phyloP scores from a whole-genome alignment of 1,140 invertebrate genomes.

The Brachionus plicatilis region DNA sequence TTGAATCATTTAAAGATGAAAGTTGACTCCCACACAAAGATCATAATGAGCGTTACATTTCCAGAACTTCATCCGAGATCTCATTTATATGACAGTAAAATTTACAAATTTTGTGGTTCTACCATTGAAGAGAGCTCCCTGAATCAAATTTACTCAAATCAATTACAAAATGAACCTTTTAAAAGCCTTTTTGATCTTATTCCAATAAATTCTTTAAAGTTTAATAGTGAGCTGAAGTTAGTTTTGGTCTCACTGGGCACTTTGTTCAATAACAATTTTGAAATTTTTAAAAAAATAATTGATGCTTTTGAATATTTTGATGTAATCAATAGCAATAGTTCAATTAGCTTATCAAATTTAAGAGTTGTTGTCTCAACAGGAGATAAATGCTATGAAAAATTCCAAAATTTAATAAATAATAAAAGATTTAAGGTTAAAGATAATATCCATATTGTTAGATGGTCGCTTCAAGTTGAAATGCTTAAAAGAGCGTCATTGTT shows the following conservation, averaged over 20 bases:
- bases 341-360: background rate
- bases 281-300: slow-evolving; percentile 38
- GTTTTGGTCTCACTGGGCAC: slow-evolving; percentile 27
- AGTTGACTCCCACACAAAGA: background rate
- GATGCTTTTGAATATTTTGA: slow-evolving; percentile 28
- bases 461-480: slow-evolving; percentile 47
- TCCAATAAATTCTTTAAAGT: background rate
- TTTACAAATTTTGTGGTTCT: slow-evolving; percentile 34
- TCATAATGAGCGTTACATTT: background rate
- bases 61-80: slow-evolving; percentile 20
- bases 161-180: background rate
- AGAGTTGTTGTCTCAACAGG: background rate
- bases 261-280: slow-evolving; percentile 38
- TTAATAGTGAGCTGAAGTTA: background rate
- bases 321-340: background rate
- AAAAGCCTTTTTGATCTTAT: background rate
- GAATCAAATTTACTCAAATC: background rate
- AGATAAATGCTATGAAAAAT: background rate
- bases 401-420: background rate
- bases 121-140: background rate
- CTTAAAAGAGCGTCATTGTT: slow-evolving; percentile 59
- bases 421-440: background rate
- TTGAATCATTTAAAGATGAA: slow-evolving; percentile 7
- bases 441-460: background rate
- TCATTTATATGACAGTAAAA: slow-evolving; percentile 2